Conservation (phyloP, 2,888 invertebrate genomes). For the Apamea epomidion region DNA sequence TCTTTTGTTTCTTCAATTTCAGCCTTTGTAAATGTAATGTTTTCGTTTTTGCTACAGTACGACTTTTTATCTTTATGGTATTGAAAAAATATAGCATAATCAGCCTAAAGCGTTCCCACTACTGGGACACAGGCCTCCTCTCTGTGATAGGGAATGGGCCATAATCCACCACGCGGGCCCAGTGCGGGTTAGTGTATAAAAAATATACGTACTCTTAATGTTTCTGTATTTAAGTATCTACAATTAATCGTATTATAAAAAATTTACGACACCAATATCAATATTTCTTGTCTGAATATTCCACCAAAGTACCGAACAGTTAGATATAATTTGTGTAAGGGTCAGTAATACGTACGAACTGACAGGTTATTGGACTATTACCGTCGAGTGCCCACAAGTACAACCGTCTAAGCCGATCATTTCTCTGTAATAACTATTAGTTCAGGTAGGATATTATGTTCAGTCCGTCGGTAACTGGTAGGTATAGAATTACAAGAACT, state of each 20-base stretch:
- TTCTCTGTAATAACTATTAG: constrained; percentile 21
- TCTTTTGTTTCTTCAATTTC: background rate
- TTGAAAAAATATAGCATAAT: background rate
- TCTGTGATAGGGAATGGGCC: background rate
- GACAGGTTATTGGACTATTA: constrained; percentile 33
- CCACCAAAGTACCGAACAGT: background rate
- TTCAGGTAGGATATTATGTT: constrained; percentile 2
- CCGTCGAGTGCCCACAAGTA: constrained; percentile 1
- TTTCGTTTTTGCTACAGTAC: background rate
- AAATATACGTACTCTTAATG: too few species aligned
- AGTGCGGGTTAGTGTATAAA: background rate
- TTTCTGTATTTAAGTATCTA: background rate
- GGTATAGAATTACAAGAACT: background rate
- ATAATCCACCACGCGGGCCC: too few species aligned
- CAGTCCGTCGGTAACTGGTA: background rate
- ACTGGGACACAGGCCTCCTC: background rate
- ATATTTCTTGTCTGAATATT: background rate
- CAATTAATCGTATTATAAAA: background rate
- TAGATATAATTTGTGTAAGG: constrained; percentile 16
- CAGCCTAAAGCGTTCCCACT: background rate
- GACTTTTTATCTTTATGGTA: background rate
- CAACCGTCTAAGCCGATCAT: constrained; percentile 5
- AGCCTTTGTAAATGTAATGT: background rate
- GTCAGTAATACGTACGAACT: constrained; percentile 40
- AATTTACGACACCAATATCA: background rate